Percentiles rank a stretch among this genome's conserved stretches.
phyloP scores from a whole-genome alignment of 30 jellyfish, hydroid and myxozoan genomes.

The Hydractinia symbiolongicarpus region DNA sequence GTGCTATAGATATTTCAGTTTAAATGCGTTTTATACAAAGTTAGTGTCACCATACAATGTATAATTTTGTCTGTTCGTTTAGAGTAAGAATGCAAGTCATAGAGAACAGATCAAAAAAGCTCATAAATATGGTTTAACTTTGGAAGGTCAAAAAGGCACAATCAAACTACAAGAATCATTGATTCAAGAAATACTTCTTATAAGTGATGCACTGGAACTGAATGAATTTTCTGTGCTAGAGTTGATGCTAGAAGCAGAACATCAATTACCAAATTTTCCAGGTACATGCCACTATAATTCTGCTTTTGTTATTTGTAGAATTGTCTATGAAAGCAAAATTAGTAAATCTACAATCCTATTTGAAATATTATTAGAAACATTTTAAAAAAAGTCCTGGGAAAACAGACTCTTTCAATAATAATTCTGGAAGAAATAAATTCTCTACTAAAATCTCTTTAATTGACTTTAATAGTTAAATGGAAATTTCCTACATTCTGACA shows the following conservation, averaged over 20 bases:
- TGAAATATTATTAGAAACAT: neutral
- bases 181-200: conserved; percentile 44
- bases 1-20: too few species aligned
- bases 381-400: too few species aligned
- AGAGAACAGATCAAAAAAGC: conserved; percentile 66
- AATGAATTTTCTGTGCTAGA: conserved; percentile 71
- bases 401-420: too few species aligned
- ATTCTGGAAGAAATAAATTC: too few species aligned
- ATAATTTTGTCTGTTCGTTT: neutral
- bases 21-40: too few species aligned
- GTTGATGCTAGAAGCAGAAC: conserved; percentile 69
- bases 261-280: conserved; percentile 77
- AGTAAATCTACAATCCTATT: neutral
- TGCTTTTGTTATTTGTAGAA: neutral
- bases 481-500: too few species aligned
- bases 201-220: conserved; percentile 58
- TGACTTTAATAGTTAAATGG: too few species aligned
- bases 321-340: neutral
- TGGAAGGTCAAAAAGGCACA: conserved; percentile 26
- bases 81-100: conserved; percentile 48
- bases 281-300: conserved; percentile 22
- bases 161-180: conserved; percentile 47
- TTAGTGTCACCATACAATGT: too few species aligned
- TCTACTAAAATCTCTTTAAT: too few species aligned
- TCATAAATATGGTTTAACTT: conserved; percentile 42